Evolutionary conservation across 2,113 vertebrate genomes (phyloP).

Genomic region (Epinephelus fuscoguttatus): DNA sequence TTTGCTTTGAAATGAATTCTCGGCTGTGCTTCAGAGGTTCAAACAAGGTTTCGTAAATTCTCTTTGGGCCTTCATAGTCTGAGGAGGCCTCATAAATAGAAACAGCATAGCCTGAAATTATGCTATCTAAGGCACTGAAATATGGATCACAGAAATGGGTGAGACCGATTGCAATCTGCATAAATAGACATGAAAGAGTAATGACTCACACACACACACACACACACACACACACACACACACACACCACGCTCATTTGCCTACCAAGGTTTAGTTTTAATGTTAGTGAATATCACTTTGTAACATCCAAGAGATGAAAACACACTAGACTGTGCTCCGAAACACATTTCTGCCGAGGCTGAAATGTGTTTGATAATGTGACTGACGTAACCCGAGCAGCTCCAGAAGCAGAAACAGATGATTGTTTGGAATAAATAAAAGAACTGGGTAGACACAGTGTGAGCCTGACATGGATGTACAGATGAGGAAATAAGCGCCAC

Average conservation of each 20-base stretch:
- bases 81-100: conserved; percentile 64
- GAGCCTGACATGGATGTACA: background rate
- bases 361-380: background rate
- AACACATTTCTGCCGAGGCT: background rate
- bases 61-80: conserved; percentile 44
- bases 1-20: conserved; percentile 14
- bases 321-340: no score
- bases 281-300: conserved; percentile 22
- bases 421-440: background rate
- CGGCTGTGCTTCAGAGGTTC: conserved; percentile 17
- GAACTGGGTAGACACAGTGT: background rate
- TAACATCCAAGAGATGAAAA: background rate
- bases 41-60: conserved; percentile 49
- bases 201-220: conserved; percentile 46
- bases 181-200: conserved; percentile 66
- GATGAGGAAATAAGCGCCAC: background rate
- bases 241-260: conserved; percentile 26
- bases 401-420: background rate
- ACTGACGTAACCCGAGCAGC: background rate
- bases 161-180: conserved; percentile 58
- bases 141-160: conserved; percentile 57
- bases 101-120: conserved; percentile 70
- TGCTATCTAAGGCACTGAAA: conserved; percentile 63
- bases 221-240: background rate
- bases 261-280: conserved; percentile 33